phyloP scores from a whole-genome alignment of 2,888 invertebrate species.

The Hyposoter dolosus region DNA sequence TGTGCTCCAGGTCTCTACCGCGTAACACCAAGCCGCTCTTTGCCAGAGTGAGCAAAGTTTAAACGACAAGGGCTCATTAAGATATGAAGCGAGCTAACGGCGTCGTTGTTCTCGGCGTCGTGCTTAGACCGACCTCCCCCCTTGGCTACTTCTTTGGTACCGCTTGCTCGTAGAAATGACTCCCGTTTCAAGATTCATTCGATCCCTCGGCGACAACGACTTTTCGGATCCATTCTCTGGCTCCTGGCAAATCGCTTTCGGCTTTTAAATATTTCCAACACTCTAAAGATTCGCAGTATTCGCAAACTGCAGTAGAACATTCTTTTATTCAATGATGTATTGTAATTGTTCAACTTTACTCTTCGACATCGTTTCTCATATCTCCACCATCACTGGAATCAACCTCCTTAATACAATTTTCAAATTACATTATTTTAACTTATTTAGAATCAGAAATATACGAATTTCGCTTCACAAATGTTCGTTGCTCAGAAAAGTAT shows the following conservation, averaged over 20 bases:
- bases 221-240: slow-evolving; percentile 25
- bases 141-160: slow-evolving; percentile 6
- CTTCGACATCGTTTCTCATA: not conserved
- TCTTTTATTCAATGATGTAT: slow-evolving; percentile 6
- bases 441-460: not conserved
- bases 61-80: slow-evolving; percentile 77
- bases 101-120: slow-evolving; percentile 66
- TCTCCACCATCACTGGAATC: not conserved
- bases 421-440: not conserved
- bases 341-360: not conserved
- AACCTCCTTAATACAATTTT: too few relatives aligned
- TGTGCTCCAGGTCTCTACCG: slow-evolving; percentile 61
- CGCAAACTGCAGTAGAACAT: not conserved
- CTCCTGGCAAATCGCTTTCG: not conserved
- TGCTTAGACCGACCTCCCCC: slow-evolving; percentile 25
- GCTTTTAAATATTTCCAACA: slow-evolving; percentile 10
- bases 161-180: slow-evolving; percentile 51
- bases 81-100: slow-evolving; percentile 75
- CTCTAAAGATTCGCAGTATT: not conserved
- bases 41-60: slow-evolving; percentile 74
- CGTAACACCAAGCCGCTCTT: slow-evolving; percentile 52
- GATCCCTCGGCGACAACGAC: slow-evolving; percentile 53
- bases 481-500: too few relatives aligned
- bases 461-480: not conserved
- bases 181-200: slow-evolving; percentile 50